Conservation (phyloP, 1,140 invertebrate species). For the Anastrepha ludens region DNA sequence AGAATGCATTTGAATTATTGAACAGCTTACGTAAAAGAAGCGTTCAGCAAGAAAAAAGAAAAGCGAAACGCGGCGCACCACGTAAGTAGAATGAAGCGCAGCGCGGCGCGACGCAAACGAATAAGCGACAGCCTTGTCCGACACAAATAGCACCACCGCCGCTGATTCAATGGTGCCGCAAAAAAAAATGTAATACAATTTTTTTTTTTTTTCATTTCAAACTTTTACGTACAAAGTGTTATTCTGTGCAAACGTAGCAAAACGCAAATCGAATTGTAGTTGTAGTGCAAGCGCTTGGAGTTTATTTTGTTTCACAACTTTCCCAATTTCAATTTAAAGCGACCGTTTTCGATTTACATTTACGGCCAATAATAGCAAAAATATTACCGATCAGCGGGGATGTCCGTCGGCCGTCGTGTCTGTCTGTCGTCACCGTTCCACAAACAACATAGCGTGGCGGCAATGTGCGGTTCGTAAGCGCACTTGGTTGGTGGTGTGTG, state of each 20-base stretch:
- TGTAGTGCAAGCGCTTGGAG: neutral
- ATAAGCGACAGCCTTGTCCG: conserved; percentile 20
- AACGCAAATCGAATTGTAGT: neutral
- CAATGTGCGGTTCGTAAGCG: neutral
- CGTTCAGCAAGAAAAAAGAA: neutral
- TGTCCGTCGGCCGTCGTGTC: neutral
- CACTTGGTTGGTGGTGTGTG: neutral
- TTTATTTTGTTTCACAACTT: conserved; percentile 38
- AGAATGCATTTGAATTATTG: conserved; percentile 50
- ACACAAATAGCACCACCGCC: neutral
- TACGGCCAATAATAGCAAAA: conserved; percentile 27
- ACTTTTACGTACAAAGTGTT: conserved; percentile 19
- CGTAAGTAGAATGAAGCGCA: neutral
- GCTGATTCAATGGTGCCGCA: conserved; percentile 34
- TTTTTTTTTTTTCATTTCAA: neutral
- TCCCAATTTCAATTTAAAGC: conserved; percentile 38
- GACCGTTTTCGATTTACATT: conserved; percentile 32
- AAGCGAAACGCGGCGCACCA: neutral
- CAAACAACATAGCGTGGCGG: neutral
- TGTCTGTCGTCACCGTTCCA: neutral
- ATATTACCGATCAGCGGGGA: neutral
- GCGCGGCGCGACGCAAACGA: neutral
- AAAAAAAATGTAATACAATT: conserved; percentile 11
- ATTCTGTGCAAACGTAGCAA: conserved; percentile 3
- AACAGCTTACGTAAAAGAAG: conserved; percentile 52